Base-by-base conservation (phyloP, 2,113 vertebrate species). In the Neodon shergylaensis region DNA sequence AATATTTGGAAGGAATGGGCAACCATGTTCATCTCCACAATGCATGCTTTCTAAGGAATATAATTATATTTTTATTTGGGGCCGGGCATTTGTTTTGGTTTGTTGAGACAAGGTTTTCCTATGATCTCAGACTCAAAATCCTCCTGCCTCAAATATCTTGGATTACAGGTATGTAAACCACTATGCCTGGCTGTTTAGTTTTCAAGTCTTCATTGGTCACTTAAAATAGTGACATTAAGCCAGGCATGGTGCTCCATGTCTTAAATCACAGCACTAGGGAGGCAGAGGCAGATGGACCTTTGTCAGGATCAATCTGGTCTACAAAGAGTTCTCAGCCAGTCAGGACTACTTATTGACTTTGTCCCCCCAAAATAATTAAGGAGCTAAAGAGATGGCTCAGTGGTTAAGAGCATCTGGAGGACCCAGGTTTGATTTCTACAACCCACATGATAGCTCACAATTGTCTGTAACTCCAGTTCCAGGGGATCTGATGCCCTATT, bases 141-240 rank as follows among this genome's bases (percentile, higher is more conserved):
- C 6, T 42, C n/a, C n/a, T 63, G 21, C n/a, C 22, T 78, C 26
- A 26, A 76, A n/a, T 54, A 61, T 54, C n/a, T 81, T 36, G 1
- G 7, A 52, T 49, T 42, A 26, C 39, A 28, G 9, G 11, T 31
- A 14, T 52, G 26, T 70, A 36, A 28, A 70, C n/a, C 65, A 66
- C 65, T 66, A 66, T 31, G 28, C 65, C 65, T 66, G 65, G 65
- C 9, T 28, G 16, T 78, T 36, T 74, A 33, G 70, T 86, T 85
- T 52, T 42, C 12, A 24, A 54, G 72, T 76, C 19, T 0, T 16
- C 54, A 70, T 87, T 82, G 49, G 3, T 13, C 49, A 77, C 82
- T 93, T 33, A 76, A 95, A 70, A 76, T 44, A 17, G 31, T 92
- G 77, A 89, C 49, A 95, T 73, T 90, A 36, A 36, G 14, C 14